A percentile compares a stretch with the other conserved stretches of the same genome.
These are phyloP conservation scores for Drosophila leontia DNA, from an alignment of 1,140 invertebrate species.

Conservation along the genomic window DNA sequence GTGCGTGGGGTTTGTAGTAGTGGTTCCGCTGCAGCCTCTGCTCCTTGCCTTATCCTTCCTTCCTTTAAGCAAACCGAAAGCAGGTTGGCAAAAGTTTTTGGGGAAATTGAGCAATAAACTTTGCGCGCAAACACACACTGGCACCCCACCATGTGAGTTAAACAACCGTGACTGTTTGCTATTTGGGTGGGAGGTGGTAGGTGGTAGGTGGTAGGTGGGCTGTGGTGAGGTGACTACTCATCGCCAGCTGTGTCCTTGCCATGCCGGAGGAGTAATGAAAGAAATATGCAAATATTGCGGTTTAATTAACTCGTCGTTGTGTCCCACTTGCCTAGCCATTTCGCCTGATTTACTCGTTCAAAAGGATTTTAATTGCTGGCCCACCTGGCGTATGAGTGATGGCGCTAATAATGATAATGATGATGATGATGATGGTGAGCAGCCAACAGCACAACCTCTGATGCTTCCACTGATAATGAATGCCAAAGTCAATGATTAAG, in stretches of 20 bases:
- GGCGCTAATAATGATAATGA: neutral
- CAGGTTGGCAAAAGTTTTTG: constrained; percentile 72
- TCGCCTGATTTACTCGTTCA: constrained; percentile 41
- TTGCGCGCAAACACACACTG: constrained; percentile 38
- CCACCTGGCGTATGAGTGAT: constrained; percentile 69
- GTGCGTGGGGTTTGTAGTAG: constrained; percentile 64
- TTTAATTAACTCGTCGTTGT: constrained; percentile 74
- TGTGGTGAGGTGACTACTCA: constrained; percentile 22
- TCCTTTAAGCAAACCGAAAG: constrained; percentile 22
- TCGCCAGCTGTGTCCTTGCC: constrained; percentile 27
- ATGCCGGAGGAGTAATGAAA: constrained; percentile 51
- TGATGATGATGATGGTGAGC: neutral
- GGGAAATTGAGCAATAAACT: constrained; percentile 80
- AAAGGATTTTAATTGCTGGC: constrained; percentile 66
- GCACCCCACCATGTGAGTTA: constrained; percentile 25
- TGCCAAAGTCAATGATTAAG: constrained; percentile 62
- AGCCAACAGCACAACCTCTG: neutral
- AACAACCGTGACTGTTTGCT: constrained; percentile 52
- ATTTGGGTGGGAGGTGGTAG: constrained; percentile 8
- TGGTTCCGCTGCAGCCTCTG: constrained; percentile 29
- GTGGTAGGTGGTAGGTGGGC: neutral
- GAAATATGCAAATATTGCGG: constrained; percentile 81
- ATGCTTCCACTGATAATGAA: constrained; percentile 29
- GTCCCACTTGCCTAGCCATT: constrained; percentile 5
- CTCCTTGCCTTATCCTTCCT: neutral